Conservation (phyloP, 2,797 vertebrate species). For the Sebastes cheni region DNA sequence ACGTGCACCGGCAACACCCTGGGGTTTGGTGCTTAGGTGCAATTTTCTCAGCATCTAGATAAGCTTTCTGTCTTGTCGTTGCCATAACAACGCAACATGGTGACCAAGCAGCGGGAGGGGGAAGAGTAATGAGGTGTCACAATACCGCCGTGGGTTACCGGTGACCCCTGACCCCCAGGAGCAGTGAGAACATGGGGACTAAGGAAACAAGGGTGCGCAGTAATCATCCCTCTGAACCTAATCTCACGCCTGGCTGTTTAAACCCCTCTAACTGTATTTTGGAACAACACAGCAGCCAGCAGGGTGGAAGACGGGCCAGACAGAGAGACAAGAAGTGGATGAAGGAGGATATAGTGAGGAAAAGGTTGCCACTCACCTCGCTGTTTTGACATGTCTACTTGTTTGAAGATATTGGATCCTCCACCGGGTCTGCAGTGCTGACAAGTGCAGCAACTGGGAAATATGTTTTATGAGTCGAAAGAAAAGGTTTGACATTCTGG, state of each 20-base stretch:
- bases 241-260: conserved; percentile 61
- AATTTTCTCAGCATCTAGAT: conserved; percentile 65
- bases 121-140: conserved; percentile 73
- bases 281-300: conserved; percentile 22
- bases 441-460: not conserved
- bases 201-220: conserved; percentile 44
- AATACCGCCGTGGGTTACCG: conserved; percentile 52
- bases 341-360: not conserved
- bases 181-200: conserved; percentile 49
- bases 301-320: not conserved
- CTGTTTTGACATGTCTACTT: not conserved
- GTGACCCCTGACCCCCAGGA: conserved; percentile 63
- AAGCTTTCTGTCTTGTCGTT: conserved; percentile 62
- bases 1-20: conserved; percentile 36
- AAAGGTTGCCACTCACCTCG: not conserved
- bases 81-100: conserved; percentile 61
- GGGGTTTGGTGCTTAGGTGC: conserved; percentile 47
- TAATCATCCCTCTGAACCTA: conserved; percentile 54
- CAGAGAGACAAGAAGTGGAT: not conserved
- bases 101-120: conserved; percentile 23
- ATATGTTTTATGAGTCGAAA: not conserved
- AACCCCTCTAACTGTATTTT: conserved; percentile 40
- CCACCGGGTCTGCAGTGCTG: not conserved
- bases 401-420: conserved; percentile 4
- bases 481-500: not conserved